phyloP scores from a whole-genome alignment of 2,113 vertebrate genomes.

The Carassius gibelio region DNA sequence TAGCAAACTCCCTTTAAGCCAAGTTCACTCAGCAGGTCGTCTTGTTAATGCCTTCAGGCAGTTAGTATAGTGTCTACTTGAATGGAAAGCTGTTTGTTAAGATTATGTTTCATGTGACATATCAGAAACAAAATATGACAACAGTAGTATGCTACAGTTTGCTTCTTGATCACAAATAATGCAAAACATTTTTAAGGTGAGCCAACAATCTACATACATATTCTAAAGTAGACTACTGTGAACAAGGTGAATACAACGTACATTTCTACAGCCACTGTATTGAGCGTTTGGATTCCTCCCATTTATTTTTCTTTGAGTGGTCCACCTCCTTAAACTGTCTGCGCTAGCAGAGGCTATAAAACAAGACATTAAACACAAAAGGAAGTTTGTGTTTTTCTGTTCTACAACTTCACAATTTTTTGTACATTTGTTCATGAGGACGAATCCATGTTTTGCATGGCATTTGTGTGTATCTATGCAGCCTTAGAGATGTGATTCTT shows the following conservation, averaged over 20 bases:
- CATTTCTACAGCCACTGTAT: neutral
- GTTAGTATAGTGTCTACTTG: neutral
- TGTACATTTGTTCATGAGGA: neutral
- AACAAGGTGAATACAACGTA: neutral
- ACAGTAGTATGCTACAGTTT: neutral
- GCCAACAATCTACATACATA: neutral
- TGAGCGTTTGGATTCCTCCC: neutral
- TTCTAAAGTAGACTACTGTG: neutral
- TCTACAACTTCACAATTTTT: neutral
- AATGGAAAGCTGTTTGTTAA: neutral
- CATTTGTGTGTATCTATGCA: neutral
- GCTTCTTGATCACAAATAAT: neutral
- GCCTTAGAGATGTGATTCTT: neutral
- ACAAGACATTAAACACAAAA: neutral
- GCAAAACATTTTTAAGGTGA: neutral
- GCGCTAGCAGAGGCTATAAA: neutral
- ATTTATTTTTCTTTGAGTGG: neutral
- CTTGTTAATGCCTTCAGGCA: neutral
- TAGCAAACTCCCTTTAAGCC: neutral
- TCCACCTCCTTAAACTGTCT: neutral
- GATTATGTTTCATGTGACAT: conserved; percentile 14
- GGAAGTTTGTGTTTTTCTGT: neutral
- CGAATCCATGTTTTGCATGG: neutral
- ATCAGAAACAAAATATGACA: neutral
- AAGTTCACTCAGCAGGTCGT: conserved; percentile 6